Percentiles rank a stretch among this genome's conserved stretches.
phyloP scores from a whole-genome alignment of 2,113 vertebrate genomes.

The Salminus brasiliensis region DNA sequence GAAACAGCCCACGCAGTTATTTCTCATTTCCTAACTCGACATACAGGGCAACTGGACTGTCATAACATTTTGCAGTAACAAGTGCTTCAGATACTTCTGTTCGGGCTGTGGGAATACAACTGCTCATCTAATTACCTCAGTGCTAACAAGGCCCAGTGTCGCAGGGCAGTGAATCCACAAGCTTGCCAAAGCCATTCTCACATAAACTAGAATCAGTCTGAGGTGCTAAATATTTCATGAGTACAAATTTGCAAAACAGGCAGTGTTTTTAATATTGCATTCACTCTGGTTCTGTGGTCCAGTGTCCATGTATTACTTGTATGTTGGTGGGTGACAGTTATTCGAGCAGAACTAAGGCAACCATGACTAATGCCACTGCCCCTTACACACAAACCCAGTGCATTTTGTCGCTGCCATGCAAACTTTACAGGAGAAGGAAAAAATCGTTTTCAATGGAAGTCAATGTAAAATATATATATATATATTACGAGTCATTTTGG shows the following conservation, averaged over 20 bases:
- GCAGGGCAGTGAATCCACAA: neutral
- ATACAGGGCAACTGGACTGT: neutral
- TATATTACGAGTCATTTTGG: no score
- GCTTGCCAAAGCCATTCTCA: neutral
- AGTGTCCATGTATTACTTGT: constrained; percentile 30
- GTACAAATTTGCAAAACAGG: constrained; percentile 36
- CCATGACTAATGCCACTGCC: neutral
- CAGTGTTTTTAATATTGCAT: constrained; percentile 40
- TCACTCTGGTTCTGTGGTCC: neutral
- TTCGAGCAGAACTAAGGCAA: constrained; percentile 38
- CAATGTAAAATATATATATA: no score
- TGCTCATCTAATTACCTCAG: constrained; percentile 7
- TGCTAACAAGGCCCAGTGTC: neutral
- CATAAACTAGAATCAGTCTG: constrained; percentile 19
- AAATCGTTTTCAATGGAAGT: no score
- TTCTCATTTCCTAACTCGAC: neutral
- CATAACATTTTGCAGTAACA: neutral
- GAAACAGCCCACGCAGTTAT: neutral
- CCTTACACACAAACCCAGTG: no score
- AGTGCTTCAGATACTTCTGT: neutral
- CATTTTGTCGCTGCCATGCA: no score
- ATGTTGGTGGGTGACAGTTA: constrained; percentile 4
- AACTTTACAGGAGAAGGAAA: no score
- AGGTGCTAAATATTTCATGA: constrained; percentile 46
- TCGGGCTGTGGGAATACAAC: neutral